phyloP scores from a whole-genome alignment of 2,113 vertebrate genomes.

The Arenaria interpres region DNA sequence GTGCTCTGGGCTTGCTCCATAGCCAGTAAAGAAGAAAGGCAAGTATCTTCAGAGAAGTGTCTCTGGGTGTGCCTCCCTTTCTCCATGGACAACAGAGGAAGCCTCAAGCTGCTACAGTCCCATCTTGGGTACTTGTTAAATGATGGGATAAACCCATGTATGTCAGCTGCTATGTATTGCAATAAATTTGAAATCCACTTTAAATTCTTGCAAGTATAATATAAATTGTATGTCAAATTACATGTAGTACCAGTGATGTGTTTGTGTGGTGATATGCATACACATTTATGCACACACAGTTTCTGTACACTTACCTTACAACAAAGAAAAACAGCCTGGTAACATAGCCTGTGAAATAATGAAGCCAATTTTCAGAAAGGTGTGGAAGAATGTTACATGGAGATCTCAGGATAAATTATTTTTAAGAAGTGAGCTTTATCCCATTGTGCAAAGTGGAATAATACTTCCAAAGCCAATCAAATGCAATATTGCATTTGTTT shows the following conservation, averaged over 20 bases:
- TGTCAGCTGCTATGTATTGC: background rate
- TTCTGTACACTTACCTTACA: background rate
- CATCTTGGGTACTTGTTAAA: background rate
- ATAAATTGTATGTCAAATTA: background rate
- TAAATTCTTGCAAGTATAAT: background rate
- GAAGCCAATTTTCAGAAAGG: background rate
- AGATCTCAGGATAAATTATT: background rate
- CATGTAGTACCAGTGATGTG: background rate
- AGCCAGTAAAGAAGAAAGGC: background rate
- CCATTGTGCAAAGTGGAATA: background rate
- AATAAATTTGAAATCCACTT: background rate
- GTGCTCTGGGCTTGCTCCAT: background rate
- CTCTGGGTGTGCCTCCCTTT: background rate
- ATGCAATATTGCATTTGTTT: background rate
- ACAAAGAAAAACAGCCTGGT: background rate
- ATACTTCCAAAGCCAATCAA: background rate
- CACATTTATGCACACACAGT: background rate
- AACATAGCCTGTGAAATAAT: background rate
- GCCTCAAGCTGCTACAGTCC: background rate
- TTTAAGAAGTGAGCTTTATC: background rate
- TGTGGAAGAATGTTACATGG: background rate
- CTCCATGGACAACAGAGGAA: background rate
- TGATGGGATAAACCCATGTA: accelerated
- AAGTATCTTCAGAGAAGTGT: background rate
- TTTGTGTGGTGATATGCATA: background rate